A percentile compares a stretch with the other conserved stretches of the same genome.
These are phyloP conservation scores for Triops cancriformis DNA, from an alignment of 1,140 invertebrate genomes.

Conservation along the genomic window DNA sequence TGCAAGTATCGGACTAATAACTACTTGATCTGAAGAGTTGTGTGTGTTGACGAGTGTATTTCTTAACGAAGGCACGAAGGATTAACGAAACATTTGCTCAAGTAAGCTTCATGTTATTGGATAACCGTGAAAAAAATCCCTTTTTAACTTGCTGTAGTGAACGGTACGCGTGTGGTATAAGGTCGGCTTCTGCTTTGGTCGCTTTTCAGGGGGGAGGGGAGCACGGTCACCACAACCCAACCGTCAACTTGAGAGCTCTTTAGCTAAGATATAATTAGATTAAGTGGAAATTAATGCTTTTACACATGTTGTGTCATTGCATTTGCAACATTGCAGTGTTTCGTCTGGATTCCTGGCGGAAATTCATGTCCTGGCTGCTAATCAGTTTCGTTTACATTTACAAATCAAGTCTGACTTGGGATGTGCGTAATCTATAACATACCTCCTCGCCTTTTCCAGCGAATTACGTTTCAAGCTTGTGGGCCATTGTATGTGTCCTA, in stretches of 20 bases:
- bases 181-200: conserved; percentile 12
- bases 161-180: conserved; percentile 2
- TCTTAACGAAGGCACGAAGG: background rate
- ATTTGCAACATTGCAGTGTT: no score
- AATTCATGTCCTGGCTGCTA: no score
- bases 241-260: conserved; percentile 12
- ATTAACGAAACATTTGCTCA: background rate
- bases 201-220: conserved; percentile 11
- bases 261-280: conserved; percentile 11
- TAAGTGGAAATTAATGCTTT: background rate
- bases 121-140: background rate
- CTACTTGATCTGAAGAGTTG: background rate
- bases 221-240: background rate
- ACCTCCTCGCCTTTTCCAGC: no score
- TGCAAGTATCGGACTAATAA: conserved; percentile 10
- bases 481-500: no score
- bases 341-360: no score
- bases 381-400: no score
- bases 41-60: background rate
- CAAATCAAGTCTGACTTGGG: no score
- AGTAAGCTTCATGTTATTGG: background rate
- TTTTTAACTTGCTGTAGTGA: background rate
- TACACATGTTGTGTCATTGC: background rate
- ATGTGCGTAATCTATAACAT: no score
- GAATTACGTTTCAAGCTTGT: no score